Base-by-base conservation (phyloP, 2,113 vertebrate genomes). In the Aptenodytes forsteri region DNA sequence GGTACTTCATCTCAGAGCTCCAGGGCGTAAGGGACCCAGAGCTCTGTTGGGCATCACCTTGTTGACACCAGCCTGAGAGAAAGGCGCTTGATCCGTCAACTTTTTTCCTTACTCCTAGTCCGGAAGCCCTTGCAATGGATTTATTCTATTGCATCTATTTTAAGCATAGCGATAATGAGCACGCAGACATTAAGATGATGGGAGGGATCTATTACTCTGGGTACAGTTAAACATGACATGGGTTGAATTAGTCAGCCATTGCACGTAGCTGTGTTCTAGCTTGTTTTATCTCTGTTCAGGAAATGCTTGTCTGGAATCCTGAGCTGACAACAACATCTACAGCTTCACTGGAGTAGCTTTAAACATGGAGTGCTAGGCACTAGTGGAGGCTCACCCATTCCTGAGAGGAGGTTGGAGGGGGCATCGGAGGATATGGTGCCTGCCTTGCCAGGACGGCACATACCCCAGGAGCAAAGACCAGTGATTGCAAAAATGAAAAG, bases 281-380 rank as follows among this genome's bases (percentile, higher is more conserved):
- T 96, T 81, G 71, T 87, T 91, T 92, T 66, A 26, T 83, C 88
- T 76, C 86, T 94, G 65, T 97, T 98, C 93, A 93, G 96, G 94
- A 98, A 97, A 95, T 77, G 92, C 76, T 96, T 83, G 89, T 81
- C 92, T 89, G 86, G 83, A 96, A 91, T 97, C 96, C 93, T 67
- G 94, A 98, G 97, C 96, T 95, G 94, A 98, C 93, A 94, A 94
- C 92, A 96, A 96, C 79, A 93, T 76, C 96, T 96, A 96, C 87
- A 97, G 94, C 92, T 96, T 97, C 75, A 95, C 93, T 90, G 95
- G 88, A 95, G 94, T 96, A 96, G 97, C 97, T 97, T 97, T 97
- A 97, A 96, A 97, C 7, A 55, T 77, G 96, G 91, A 98, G 97
- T 97, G 96, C 96, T 98, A 98, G 98, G 98, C 98, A 98, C 98